These are phyloP conservation scores for Jaculus jaculus DNA, from an alignment of 2,113 vertebrate species.

Conservation along the genomic window DNA sequence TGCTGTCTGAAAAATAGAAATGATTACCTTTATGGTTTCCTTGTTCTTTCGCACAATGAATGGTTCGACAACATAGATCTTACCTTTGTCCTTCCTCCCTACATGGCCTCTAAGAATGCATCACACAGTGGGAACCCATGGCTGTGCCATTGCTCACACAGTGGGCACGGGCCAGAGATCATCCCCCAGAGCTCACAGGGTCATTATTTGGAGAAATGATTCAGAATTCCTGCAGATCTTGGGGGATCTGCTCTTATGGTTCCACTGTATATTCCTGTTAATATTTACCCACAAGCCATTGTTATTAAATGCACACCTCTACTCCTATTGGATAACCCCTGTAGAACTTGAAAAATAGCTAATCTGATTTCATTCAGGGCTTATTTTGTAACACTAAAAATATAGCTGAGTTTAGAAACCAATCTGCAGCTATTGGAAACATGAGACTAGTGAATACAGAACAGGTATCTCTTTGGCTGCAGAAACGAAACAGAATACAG, in stretches of 20 bases:
- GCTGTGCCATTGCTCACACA: slow-evolving; percentile 29
- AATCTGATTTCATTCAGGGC: neutral
- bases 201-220: slow-evolving; percentile 55
- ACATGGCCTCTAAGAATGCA: slow-evolving; percentile 3
- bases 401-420: slow-evolving; percentile 11
- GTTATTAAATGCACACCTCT: slow-evolving; percentile 22
- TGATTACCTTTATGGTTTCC: neutral
- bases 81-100: neutral
- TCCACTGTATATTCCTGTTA: neutral
- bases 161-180: slow-evolving; percentile 27
- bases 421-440: slow-evolving; percentile 1
- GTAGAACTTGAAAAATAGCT: slow-evolving; percentile 2
- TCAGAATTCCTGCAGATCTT: neutral
- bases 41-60: slow-evolving; percentile 3
- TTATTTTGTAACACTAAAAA: slow-evolving; percentile 41
- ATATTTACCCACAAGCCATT: neutral
- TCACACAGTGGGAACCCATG: slow-evolving; percentile 2
- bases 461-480: neutral
- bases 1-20: slow-evolving; percentile 25
- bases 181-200: neutral
- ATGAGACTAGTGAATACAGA: neutral
- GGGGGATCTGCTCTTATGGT: neutral
- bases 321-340: neutral
- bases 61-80: slow-evolving; percentile 1
- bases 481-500: neutral